These are phyloP conservation scores for Diglossa brunneiventris DNA, from an alignment of 2,113 vertebrate species.

Conservation along the genomic window DNA sequence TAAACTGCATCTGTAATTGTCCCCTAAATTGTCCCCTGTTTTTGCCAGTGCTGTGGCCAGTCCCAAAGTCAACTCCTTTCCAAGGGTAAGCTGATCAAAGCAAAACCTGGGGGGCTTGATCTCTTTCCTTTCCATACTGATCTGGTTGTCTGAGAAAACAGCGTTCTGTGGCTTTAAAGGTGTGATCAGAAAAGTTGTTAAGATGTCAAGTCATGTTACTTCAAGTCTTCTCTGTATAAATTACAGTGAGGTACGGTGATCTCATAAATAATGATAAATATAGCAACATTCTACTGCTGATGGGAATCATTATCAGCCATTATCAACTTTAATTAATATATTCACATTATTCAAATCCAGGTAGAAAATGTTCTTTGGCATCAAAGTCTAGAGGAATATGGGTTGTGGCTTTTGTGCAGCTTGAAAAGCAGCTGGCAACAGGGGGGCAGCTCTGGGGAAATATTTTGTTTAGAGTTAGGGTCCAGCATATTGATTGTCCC, in stretches of 20 bases:
- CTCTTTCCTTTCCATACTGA: neutral
- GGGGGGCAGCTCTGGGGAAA: neutral
- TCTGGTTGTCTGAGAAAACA: neutral
- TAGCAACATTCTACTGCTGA: conserved; percentile 41
- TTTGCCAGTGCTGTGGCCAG: neutral
- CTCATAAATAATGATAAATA: conserved; percentile 46
- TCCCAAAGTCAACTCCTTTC: neutral
- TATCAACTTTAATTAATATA: conserved; percentile 62
- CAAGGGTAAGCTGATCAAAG: neutral
- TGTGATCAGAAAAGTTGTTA: neutral
- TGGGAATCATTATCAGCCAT: conserved; percentile 50
- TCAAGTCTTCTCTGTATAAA: conserved; percentile 39
- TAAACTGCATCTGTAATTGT: neutral
- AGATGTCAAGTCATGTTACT: conserved; percentile 43
- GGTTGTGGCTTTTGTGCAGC: neutral
- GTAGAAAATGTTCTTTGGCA: conserved; percentile 53
- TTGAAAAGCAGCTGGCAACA: neutral
- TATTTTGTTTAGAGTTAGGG: neutral
- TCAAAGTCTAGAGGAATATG: neutral
- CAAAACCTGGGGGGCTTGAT: neutral
- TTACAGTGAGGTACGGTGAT: neutral
- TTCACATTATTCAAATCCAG: conserved; percentile 66
- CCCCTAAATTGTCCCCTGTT: neutral
- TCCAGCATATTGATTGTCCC: neutral
- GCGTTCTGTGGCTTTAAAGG: neutral